Evolutionary conservation across 2,888 invertebrate genomes (phyloP), one percentile per base, ranked within the genome.

Genomic region (Lasioglossum malachurum): DNA sequence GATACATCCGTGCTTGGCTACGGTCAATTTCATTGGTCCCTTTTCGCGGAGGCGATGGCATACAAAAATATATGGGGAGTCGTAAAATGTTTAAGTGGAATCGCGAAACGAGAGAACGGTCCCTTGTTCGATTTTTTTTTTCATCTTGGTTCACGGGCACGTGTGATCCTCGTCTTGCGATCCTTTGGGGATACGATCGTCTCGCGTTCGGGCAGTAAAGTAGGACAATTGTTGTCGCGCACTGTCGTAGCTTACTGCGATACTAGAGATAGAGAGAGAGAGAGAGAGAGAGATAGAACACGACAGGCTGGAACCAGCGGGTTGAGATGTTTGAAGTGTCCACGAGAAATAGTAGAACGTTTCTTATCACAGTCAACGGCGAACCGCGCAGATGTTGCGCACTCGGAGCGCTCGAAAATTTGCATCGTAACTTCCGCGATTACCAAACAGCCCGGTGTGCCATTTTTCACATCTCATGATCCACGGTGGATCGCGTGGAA

Each of bases 341-440:
- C 87, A 91, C 91, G 87, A 90, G 75, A 83, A 88, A 72, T 19
- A 87, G 60, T 31, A 82, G 69, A 93, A 92, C 91, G 86, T 93
- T 92, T 94, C 92, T 93, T 95, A 95, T 95, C 95, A 95, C 95
- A 95, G 95, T 94, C 92, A 94, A 93, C 93, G 94, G 88, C 78
- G 75, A 86, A 86, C 77, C 88, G 87, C 78, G 75, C 73, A 73
- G 84, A 84, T 85, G 44, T 77, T 85, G 53, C 69, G 82, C 69
- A 53, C 23, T 10, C 31, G 83, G 60, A 31, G 75, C 75, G 64
- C 53, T 60, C 53, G 72, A 77, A 44, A 89, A 80, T 77, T 69
- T 87, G 57, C 71, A n/a, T 60, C 46, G 35, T 53, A 49, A 71
- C 35, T 49, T 41, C n/a, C 31, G 31, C n/a, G 41, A 75, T 60